phyloP scores from a whole-genome alignment of 2,113 vertebrate genomes.

The Aphyosemion australe region DNA sequence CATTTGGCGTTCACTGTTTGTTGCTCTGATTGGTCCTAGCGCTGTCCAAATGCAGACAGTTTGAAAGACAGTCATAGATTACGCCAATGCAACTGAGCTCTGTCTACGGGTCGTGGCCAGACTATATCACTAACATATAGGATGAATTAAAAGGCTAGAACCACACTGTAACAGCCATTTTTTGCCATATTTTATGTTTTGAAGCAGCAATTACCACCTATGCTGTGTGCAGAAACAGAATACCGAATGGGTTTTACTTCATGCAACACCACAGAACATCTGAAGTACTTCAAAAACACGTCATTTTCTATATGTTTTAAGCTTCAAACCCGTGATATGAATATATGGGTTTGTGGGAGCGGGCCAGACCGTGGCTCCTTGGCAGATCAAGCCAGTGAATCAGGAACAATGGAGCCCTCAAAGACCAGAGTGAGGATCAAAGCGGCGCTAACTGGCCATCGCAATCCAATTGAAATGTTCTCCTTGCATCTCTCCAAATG shows the following conservation, averaged over 20 bases:
- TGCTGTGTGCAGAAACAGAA: conserved; percentile 24
- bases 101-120: too few relatives aligned
- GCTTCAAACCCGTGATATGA: conserved; percentile 52
- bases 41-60: too few relatives aligned
- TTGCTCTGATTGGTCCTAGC: too few relatives aligned
- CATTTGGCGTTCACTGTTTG: too few relatives aligned
- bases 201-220: conserved; percentile 26
- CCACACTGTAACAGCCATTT: conserved; percentile 35
- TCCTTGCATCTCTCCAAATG: conserved; percentile 80
- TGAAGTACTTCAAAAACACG: conserved; percentile 19
- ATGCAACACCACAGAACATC: conserved; percentile 10
- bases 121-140: too few relatives aligned
- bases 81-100: too few relatives aligned
- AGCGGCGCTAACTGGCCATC: conserved; percentile 80
- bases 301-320: conserved; percentile 60
- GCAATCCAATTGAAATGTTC: conserved; percentile 86
- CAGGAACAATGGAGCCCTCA: conserved; percentile 81
- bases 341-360: conserved; percentile 61
- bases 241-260: conserved; percentile 9
- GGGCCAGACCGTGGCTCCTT: conserved; percentile 53
- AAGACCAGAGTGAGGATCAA: conserved; percentile 81
- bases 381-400: conserved; percentile 79
- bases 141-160: too few relatives aligned
- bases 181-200: conserved; percentile 22
- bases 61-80: too few relatives aligned